Conservation (phyloP, 2,888 invertebrate species). For the Dasysyrphus tricinctus region DNA sequence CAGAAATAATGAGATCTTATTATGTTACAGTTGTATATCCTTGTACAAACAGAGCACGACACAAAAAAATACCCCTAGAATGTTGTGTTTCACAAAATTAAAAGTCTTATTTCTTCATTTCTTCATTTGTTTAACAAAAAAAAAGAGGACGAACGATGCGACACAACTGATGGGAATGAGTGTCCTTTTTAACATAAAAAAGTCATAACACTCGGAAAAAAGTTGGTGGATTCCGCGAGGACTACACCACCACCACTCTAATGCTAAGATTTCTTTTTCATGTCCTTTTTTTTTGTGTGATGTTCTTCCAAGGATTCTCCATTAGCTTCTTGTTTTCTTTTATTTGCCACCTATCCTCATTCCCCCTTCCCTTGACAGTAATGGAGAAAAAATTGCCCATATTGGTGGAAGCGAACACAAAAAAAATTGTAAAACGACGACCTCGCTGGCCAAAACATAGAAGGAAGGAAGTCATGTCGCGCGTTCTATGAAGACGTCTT, state of each 20-base stretch:
- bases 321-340: slow-evolving; percentile 69
- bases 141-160: not conserved
- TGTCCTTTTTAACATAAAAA: slow-evolving; percentile 75
- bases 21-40: slow-evolving; percentile 68
- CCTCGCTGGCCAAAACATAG: slow-evolving; percentile 31
- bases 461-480: slow-evolving; percentile 67
- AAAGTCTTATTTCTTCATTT: slow-evolving; percentile 79
- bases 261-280: slow-evolving; percentile 63
- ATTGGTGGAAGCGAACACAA: slow-evolving; percentile 43
- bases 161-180: slow-evolving; percentile 47
- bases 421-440: not conserved
- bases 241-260: slow-evolving; percentile 17
- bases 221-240: slow-evolving; percentile 46
- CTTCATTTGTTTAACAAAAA: slow-evolving; percentile 59
- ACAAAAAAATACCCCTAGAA: slow-evolving; percentile 76
- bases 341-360: slow-evolving; percentile 58
- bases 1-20: slow-evolving; percentile 74
- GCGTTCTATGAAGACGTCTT: slow-evolving; percentile 49
- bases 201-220: slow-evolving; percentile 69
- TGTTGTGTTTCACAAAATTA: slow-evolving; percentile 79
- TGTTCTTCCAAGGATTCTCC: slow-evolving; percentile 61
- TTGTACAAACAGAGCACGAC: slow-evolving; percentile 76
- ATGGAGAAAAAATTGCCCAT: slow-evolving; percentile 73
- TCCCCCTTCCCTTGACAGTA: slow-evolving; percentile 16
- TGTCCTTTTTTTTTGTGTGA: slow-evolving; percentile 45